Percentiles rank a stretch among this genome's conserved stretches.
phyloP scores from a whole-genome alignment of 2,797 vertebrate genomes.

The Ispidina lecontei region DNA sequence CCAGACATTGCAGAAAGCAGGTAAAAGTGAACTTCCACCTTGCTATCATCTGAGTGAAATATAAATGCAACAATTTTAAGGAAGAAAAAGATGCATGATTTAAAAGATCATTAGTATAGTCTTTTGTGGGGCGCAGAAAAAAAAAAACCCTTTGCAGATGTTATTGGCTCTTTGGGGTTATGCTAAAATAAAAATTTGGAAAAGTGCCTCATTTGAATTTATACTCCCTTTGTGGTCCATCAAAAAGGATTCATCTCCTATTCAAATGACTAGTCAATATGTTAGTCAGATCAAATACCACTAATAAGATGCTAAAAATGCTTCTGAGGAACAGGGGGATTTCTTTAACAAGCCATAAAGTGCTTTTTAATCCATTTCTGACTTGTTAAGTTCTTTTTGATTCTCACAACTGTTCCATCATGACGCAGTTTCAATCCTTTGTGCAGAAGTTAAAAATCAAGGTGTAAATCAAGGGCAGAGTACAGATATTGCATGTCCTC shows the following conservation, averaged over 20 bases:
- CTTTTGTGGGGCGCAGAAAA: conserved; percentile 45
- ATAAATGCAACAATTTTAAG: background rate
- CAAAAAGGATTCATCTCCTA: conserved; percentile 72
- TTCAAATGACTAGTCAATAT: conserved; percentile 79
- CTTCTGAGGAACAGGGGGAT: conserved; percentile 73
- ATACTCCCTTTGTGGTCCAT: conserved; percentile 77
- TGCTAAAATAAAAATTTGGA: conserved; percentile 67
- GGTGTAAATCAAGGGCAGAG: conserved; percentile 61
- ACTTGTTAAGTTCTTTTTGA: conserved; percentile 74
- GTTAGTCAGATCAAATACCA: conserved; percentile 78
- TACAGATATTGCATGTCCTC: background rate
- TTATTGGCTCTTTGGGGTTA: conserved; percentile 50
- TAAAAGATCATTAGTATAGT: conserved; percentile 22
- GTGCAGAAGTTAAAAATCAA: conserved; percentile 59
- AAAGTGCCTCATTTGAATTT: conserved; percentile 71
- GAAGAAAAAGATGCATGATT: background rate
- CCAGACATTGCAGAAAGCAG: background rate
- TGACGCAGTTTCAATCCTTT: conserved; percentile 65
- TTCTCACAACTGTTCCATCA: conserved; percentile 67
- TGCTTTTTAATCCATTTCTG: conserved; percentile 80
- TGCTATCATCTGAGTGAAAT: background rate
- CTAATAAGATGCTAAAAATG: conserved; percentile 79
- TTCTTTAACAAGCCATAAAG: conserved; percentile 79
- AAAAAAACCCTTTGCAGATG: conserved; percentile 25
- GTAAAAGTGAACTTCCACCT: background rate